Base-by-base conservation (phyloP, 1,140 invertebrate species). In the Aphaenogaster floridana region DNA sequence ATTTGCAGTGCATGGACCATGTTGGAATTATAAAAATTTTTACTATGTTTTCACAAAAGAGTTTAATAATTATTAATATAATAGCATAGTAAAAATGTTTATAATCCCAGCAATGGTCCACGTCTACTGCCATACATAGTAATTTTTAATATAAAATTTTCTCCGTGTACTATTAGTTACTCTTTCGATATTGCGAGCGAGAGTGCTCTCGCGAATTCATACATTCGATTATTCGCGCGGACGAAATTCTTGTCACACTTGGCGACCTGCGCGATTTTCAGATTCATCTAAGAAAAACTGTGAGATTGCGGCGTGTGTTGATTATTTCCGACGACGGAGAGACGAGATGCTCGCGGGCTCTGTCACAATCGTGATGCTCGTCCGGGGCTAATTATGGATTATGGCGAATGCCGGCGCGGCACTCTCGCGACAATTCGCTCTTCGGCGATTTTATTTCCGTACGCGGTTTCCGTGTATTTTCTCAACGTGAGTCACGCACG, bases 381-480 rank as follows among this genome's bases (percentile, higher is more conserved):
- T 15, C 15, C 45, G 28, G 34, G 17, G 34, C 36, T 81, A 81
- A 83, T 83, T 84, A 84, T 54, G 80, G 54, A 81, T 81, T 54
- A 57, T 42, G 34, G n/a, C 48, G 45, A 21, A 13, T 42, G 52
- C 61, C 77, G 59, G 11, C 59, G 45, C 61, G 42, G 9, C 28
- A 7, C 42, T 45, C 79, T n/a, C 68, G 52, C 42, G 52, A 83
- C 80, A 83, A 36, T 76, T 48, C 52, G 21, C 69, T 74, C 68
- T 84, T 63, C 57, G 54, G 34, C 54, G 69, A 84, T 84, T 84
- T 84, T 84, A 84, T 84, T 84, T 84, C 80, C 68, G 80, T 76
- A 61, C 80, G 80, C 80, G 57, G 79, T 84, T 84, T 76, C 80
- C 80, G 80, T 84, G 80, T 84, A 84, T 84, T 84, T 80, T 61